Evolutionary conservation across 2,797 vertebrate genomes (phyloP).

Genomic region (Fistularia commersonii): DNA sequence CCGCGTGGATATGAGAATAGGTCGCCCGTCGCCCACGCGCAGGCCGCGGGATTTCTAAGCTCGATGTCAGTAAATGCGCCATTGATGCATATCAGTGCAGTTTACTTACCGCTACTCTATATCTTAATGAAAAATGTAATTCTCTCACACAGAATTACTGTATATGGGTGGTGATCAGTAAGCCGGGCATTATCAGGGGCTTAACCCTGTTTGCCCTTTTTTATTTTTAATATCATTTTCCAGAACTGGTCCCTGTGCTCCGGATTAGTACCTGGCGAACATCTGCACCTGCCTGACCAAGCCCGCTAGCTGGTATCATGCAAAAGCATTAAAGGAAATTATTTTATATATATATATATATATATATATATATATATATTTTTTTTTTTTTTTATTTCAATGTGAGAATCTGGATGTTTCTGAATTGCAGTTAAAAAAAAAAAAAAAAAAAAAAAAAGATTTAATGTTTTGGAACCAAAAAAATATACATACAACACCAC

Average conservation of each 20-base stretch:
- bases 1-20: conserved; percentile 39
- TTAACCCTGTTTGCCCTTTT: conserved; percentile 29
- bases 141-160: conserved; percentile 11
- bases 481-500: no score
- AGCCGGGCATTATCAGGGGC: conserved; percentile 25
- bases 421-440: no score
- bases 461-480: no score
- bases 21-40: conserved; percentile 4
- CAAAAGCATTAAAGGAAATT: no score
- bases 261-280: conserved; percentile 18
- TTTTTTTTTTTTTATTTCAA: no score
- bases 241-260: conserved; percentile 22
- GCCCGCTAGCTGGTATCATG: background rate
- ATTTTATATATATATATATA: no score
- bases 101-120: conserved; percentile 1
- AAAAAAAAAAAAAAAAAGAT: no score
- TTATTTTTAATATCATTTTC: conserved; percentile 39
- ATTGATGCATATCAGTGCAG: no score
- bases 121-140: conserved; percentile 19
- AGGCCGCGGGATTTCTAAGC: background rate
- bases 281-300: conserved; percentile 10
- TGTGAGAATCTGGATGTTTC: no score
- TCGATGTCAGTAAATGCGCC: conserved; percentile 4
- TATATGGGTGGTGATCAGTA: conserved; percentile 13
- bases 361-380: no score